Evolutionary conservation across 2,113 vertebrate species (phyloP), one percentile per base, ranked within the genome.

Genomic region (Hippocampus mohnikei): DNA sequence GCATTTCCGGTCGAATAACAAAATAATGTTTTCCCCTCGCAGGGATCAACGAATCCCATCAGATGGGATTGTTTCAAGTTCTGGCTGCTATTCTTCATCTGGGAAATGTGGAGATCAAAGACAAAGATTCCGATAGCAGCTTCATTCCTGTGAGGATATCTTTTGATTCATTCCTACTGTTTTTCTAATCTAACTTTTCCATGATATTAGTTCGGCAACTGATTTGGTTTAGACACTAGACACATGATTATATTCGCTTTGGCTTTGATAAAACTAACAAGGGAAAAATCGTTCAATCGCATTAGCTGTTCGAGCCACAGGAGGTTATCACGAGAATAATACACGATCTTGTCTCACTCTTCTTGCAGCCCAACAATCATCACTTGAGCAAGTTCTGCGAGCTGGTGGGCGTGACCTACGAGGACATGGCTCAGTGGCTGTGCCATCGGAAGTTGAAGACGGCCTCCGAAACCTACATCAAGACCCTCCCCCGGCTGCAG

Each of bases 391-490:
- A 94, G 58, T 98, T 99, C 90, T 99, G 96, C 1, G 96, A 97
- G 60, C 93, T 99, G 69, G 95, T 99, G 91, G 95, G 96, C 0
- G 95, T 99, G 86, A 92, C 94, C 58, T 98, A 96, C 55, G 94
- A 96, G 74, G 96, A 99, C 84, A 97, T 99, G 97, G 81, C 94
- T 67, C 97, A 98, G 77, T 99, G 98, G 98, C 95, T 99, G 53
- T 98, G 96, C 87, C 95, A 99, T 69, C 94, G 94, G 84, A 99
- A 98, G 88, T 92, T 99, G 3, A 94, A 94, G 74, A 99, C 98
- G 1, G 93, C 96, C 67, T 90, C 95, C 0, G 98, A 99, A 89
- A 99, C 98, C 0, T 99, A 97, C 70, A 92, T 99, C 90, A 99
- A 99, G 74, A 91, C 98, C 42, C 91, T 99, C 69, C 94, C 96